Evolutionary conservation across 2,888 invertebrate genomes (phyloP).

Genomic region (Cremastobaeus sp.): DNA sequence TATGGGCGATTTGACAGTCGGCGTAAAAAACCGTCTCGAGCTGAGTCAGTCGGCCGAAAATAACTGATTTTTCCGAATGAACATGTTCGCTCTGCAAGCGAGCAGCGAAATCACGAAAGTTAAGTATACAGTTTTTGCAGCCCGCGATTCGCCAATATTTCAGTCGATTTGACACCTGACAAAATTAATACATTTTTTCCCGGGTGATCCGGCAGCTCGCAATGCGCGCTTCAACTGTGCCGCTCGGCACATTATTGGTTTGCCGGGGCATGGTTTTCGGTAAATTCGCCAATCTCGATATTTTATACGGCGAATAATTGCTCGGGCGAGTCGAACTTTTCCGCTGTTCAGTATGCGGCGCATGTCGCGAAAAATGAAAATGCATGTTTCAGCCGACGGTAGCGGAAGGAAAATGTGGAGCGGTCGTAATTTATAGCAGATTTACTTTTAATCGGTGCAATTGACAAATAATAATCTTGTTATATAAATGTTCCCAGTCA

Average conservation of each 20-base stretch:
- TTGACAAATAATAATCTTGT: conserved; percentile 2
- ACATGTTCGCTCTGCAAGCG: too few species aligned
- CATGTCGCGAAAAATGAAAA: neutral
- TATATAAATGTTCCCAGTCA: neutral
- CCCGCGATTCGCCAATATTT: too few species aligned
- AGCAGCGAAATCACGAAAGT: too few species aligned
- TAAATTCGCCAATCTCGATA: conserved; percentile 11
- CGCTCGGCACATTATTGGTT: conserved; percentile 22
- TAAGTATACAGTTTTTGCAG: too few species aligned
- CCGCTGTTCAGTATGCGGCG: neutral
- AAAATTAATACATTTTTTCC: too few species aligned
- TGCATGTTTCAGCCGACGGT: conserved; percentile 3
- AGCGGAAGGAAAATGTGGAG: conserved; percentile 2
- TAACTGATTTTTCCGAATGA: too few species aligned
- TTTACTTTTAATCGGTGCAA: conserved; percentile 6
- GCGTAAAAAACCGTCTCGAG: too few species aligned
- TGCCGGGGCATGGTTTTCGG: too few species aligned
- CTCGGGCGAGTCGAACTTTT: conserved; percentile 4
- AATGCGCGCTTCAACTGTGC: conserved; percentile 40
- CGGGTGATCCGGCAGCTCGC: too few species aligned
- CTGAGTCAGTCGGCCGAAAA: too few species aligned
- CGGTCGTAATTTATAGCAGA: conserved; percentile 8
- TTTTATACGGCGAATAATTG: conserved; percentile 24
- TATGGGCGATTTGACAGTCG: too few species aligned
- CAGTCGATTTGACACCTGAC: too few species aligned